phyloP scores from a whole-genome alignment of 2,797 vertebrate genomes.

The Parambassis ranga region DNA sequence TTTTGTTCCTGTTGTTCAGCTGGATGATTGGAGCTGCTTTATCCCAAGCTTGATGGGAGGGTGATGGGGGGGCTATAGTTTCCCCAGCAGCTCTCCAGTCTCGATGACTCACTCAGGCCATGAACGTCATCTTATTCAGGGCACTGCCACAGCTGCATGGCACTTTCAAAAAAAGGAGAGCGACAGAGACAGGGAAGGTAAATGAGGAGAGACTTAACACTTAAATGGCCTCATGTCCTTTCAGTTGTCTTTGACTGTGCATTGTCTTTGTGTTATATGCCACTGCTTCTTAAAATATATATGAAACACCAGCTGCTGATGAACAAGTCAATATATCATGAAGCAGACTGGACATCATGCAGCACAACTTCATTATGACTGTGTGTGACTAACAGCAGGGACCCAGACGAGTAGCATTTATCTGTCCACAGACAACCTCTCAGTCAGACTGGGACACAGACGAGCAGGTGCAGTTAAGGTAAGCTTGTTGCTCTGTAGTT shows the following conservation, averaged over 20 bases:
- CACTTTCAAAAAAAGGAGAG: neutral
- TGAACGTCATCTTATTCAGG: slow-evolving; percentile 58
- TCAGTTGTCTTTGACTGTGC: too few relatives aligned
- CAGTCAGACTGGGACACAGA: neutral
- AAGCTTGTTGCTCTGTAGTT: neutral
- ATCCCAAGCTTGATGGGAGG: slow-evolving; percentile 18
- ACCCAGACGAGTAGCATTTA: neutral
- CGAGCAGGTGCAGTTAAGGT: neutral
- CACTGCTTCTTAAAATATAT: too few relatives aligned
- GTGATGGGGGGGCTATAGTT: slow-evolving; percentile 8
- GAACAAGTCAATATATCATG: neutral
- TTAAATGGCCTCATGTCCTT: too few relatives aligned
- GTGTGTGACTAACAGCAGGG: neutral
- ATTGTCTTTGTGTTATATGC: too few relatives aligned
- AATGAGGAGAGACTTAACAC: neutral
- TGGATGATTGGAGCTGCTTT: slow-evolving; percentile 26
- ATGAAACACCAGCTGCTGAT: neutral
- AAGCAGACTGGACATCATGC: neutral
- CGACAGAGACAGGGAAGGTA: neutral
- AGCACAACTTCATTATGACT: neutral
- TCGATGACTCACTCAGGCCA: slow-evolving; percentile 58
- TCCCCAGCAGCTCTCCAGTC: slow-evolving; percentile 31
- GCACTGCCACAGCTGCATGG: slow-evolving; percentile 36
- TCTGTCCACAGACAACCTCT: neutral
- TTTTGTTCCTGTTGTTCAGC: slow-evolving; percentile 26